phyloP scores from a whole-genome alignment of 2,797 vertebrate genomes.

The Miichthys miiuy region DNA sequence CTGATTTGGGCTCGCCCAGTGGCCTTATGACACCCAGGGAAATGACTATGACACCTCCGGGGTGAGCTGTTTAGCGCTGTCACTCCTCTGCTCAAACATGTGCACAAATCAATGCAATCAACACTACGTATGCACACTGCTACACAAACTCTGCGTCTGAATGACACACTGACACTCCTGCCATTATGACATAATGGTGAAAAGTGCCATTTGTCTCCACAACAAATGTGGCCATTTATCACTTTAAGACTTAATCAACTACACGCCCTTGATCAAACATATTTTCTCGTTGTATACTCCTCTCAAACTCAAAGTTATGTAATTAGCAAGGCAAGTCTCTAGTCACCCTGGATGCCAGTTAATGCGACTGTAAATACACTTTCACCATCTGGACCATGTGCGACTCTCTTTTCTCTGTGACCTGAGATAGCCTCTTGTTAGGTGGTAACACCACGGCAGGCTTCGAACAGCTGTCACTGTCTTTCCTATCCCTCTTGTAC shows the following conservation, averaged over 20 bases:
- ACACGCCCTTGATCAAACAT: conserved; percentile 32
- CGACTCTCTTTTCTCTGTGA: conserved; percentile 35
- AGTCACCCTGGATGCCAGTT: conserved; percentile 6
- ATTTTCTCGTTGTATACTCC: conserved; percentile 26
- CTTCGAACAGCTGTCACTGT: conserved; percentile 55
- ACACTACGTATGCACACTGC: too few relatives aligned
- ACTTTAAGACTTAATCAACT: conserved; percentile 28
- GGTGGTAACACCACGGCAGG: conserved; percentile 46
- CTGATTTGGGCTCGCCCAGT: conserved; percentile 43
- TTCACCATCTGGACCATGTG: conserved; percentile 55
- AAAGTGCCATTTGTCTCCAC: conserved; percentile 35
- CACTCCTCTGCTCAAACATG: conserved; percentile 32
- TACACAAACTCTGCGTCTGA: not conserved
- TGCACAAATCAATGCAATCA: conserved; percentile 1
- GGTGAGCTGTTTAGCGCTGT: conserved; percentile 57
- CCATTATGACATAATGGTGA: conserved; percentile 31
- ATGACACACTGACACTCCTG: not conserved
- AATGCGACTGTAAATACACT: conserved; percentile 53
- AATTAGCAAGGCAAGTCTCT: conserved; percentile 31
- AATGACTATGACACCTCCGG: conserved; percentile 36
- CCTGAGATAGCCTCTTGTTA: conserved; percentile 52
- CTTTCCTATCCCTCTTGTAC: conserved; percentile 31
- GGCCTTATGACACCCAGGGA: conserved; percentile 60
- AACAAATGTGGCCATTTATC: conserved; percentile 41
- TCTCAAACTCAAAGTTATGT: conserved; percentile 47